Evolutionary conservation across 2,113 vertebrate species (phyloP), one percentile per base, ranked within the genome.

Genomic region (Phalacrocorax brasilianus): DNA sequence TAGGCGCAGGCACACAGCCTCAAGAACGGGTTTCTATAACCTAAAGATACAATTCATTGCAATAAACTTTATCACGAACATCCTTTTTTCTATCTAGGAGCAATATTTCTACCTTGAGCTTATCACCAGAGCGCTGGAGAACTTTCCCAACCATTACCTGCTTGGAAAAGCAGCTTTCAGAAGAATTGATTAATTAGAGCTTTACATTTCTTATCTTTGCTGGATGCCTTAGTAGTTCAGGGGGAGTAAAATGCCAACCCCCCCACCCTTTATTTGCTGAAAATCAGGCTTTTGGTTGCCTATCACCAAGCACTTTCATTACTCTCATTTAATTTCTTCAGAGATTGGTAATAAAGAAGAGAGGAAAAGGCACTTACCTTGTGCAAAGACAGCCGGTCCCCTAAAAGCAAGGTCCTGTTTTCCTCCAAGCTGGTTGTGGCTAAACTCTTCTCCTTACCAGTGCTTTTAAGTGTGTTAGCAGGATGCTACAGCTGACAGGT

Each of bases 381-480:
- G 59, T 3, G n/a, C 45, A 33, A 9, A 78, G 91, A 44, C 59
- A 23, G 14, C n/a, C 0, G 14, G 14, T 87, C 67, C 74, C 67
- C 59, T 18, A 13, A 42, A 67, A 85, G 14, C 56, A 7, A 47
- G 86, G 56, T 63, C 73, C 4, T 21, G 1, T 62, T 74, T 52
- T 30, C 92, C 78, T 93, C 58, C 35, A 2, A 50, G 70, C n/a
- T 3, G 59, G 28, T 63, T 89, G 77, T 93, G 96, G 58, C 82
- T 63, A 28, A 42, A 74, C 17, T 28, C 93, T 67, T 45, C 91
- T 88, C 93, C 75, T 89, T 56, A 7, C 89, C 7, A 6, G 61
- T 5, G 92, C 93, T 97, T 97, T 97, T 96, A 97, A 97, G 82
- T 94, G 87, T 12, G 8, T 90, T 65, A 18, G 42, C 63, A 83